Evolutionary conservation across 2,888 invertebrate species (phyloP).

Genomic region (Petrolisthes manimaculis): DNA sequence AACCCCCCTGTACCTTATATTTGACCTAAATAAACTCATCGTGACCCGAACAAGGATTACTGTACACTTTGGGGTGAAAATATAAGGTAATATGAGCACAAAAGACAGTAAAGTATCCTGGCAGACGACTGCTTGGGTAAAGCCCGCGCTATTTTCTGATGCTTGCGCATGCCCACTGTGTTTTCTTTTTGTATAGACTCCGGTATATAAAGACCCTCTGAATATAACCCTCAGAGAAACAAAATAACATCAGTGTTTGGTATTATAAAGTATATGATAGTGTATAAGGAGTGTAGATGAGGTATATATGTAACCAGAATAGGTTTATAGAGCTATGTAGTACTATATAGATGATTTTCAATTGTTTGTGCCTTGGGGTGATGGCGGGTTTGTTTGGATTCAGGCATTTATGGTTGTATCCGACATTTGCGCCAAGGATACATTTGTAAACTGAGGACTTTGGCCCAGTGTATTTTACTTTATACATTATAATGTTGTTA

Average conservation of each 20-base stretch:
- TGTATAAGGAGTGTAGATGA: background rate
- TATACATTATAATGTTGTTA: constrained; percentile 37
- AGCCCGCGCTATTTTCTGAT: constrained; percentile 61
- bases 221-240: constrained; percentile 19
- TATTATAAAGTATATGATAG: background rate
- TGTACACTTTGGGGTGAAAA: background rate
- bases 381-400: constrained; percentile 63
- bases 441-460: constrained; percentile 60
- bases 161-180: constrained; percentile 58
- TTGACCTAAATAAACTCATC: background rate
- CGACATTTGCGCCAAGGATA: constrained; percentile 64
- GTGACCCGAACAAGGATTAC: background rate
- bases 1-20: background rate
- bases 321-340: too few species aligned
- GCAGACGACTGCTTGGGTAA: constrained; percentile 49
- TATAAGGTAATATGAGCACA: background rate
- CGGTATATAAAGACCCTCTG: constrained; percentile 17
- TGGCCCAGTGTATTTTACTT: constrained; percentile 45
- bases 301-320: background rate
- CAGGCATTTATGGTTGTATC: constrained; percentile 50
- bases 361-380: background rate
- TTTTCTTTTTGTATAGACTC: constrained; percentile 58
- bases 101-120: constrained; percentile 9
- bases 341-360: background rate
- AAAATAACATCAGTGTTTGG: constrained; percentile 20